Evolutionary conservation across 2,888 invertebrate genomes (phyloP).

Genomic region (Heliconius charithonia): DNA sequence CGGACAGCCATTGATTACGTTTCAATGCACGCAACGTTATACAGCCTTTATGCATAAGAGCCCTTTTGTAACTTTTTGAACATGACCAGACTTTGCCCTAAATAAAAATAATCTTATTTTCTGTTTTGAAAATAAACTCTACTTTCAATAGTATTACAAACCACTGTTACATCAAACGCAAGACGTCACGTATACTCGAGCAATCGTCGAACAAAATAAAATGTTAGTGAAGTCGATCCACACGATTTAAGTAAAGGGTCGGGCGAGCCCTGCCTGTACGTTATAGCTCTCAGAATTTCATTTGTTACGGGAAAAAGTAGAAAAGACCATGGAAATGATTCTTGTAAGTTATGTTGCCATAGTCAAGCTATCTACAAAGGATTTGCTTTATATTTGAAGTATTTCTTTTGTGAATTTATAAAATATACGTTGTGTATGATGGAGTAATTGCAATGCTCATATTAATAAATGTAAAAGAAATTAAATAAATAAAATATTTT

Average conservation of each 20-base stretch:
- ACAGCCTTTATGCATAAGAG: background rate
- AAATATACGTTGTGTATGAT: background rate
- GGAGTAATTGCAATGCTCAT: background rate
- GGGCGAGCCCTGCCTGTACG: slow-evolving; percentile 54
- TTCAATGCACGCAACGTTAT: slow-evolving; percentile 20
- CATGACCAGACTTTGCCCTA: background rate
- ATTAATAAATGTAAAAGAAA: background rate
- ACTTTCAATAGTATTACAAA: slow-evolving; percentile 47
- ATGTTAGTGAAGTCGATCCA: slow-evolving; percentile 58
- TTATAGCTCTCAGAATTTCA: slow-evolving; percentile 54
- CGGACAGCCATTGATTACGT: background rate
- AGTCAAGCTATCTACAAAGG: slow-evolving; percentile 32
- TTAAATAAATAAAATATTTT: background rate
- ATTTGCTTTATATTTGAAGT: slow-evolving; percentile 33
- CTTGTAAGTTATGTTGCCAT: slow-evolving; percentile 41
- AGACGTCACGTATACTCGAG: slow-evolving; percentile 57
- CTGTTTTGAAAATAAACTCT: slow-evolving; percentile 42
- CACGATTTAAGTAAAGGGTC: slow-evolving; percentile 62
- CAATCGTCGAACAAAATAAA: slow-evolving; percentile 59
- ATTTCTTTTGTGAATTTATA: slow-evolving; percentile 22
- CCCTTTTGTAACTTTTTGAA: background rate
- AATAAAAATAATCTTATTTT: slow-evolving; percentile 41
- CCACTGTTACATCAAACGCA: slow-evolving; percentile 56
- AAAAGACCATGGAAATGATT: slow-evolving; percentile 43
- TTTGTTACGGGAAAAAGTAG: slow-evolving; percentile 41